Evolutionary conservation across 2,888 invertebrate species (phyloP).

Genomic region (Selenia dentaria): DNA sequence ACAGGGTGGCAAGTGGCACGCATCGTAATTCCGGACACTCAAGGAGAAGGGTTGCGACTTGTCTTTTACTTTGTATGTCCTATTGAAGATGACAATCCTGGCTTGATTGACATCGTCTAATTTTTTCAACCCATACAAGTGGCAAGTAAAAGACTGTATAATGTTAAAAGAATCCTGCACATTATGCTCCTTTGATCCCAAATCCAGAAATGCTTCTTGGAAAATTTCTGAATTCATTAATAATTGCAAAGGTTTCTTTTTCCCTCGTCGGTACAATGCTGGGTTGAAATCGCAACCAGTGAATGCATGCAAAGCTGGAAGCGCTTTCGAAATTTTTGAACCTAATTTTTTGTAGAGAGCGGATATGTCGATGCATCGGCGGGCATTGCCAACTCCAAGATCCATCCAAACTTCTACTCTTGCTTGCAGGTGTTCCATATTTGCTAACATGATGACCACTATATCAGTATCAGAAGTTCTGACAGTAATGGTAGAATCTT

Average conservation of each 20-base stretch:
- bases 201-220: constrained; percentile 12
- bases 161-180: not conserved
- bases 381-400: constrained; percentile 32
- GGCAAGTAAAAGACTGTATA: constrained; percentile 2
- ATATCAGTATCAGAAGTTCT: constrained; percentile 38
- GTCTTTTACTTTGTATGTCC: too few species aligned
- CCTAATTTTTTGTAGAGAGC: too few species aligned
- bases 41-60: constrained; percentile 24
- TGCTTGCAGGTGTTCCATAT: constrained; percentile 24
- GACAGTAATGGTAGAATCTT: constrained; percentile 18
- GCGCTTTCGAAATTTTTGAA: too few species aligned
- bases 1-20: constrained; percentile 40
- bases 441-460: constrained; percentile 34
- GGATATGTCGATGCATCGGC: constrained; percentile 8
- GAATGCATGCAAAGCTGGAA: too few species aligned
- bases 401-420: constrained; percentile 30
- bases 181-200: constrained; percentile 19
- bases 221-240: not conserved
- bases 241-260: too few species aligned
- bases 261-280: too few species aligned
- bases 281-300: too few species aligned
- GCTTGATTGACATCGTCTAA: too few species aligned
- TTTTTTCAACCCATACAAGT: constrained; percentile 1
- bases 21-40: constrained; percentile 41
- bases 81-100: too few species aligned